These are phyloP conservation scores for Tenthredo livida DNA, from an alignment of 2,888 invertebrate species.

Conservation along the genomic window DNA sequence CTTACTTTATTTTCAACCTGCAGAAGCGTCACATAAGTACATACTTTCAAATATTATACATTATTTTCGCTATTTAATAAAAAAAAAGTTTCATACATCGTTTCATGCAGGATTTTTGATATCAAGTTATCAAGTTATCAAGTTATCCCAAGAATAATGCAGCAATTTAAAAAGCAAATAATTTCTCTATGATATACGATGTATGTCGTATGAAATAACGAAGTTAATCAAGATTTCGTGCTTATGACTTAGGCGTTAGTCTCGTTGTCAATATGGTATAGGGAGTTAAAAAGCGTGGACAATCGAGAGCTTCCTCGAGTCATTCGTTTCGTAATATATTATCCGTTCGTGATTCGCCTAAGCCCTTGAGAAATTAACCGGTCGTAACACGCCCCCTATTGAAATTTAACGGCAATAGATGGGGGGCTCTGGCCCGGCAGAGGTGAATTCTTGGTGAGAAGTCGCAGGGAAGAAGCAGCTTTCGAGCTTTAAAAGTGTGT, in stretches of 20 bases:
- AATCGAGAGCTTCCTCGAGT: slow-evolving; percentile 32
- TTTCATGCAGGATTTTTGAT: no score
- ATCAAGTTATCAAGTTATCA: no score
- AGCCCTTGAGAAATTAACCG: slow-evolving; percentile 49
- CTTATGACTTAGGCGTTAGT: background rate
- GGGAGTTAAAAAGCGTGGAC: slow-evolving; percentile 35
- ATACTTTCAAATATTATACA: background rate
- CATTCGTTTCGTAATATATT: slow-evolving; percentile 36
- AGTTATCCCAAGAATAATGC: no score
- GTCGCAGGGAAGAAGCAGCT: background rate
- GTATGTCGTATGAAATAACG: no score
- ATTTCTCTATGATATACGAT: no score
- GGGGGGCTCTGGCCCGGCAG: background rate
- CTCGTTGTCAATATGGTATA: slow-evolving; percentile 19
- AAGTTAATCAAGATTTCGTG: slow-evolving; percentile 8
- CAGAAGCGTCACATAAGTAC: background rate
- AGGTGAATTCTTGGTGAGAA: slow-evolving; percentile 16
- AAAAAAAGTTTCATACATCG: no score
- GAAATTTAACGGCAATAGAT: slow-evolving; percentile 51
- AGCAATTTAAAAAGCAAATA: background rate
- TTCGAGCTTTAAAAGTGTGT: slow-evolving; percentile 5
- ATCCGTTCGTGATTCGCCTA: slow-evolving; percentile 44
- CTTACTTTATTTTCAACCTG: background rate
- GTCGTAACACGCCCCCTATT: slow-evolving; percentile 51
- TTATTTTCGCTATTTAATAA: background rate